Evolutionary conservation across 92 coral and sea anemone genomes (phyloP).

Genomic region (Actinostola sp.): DNA sequence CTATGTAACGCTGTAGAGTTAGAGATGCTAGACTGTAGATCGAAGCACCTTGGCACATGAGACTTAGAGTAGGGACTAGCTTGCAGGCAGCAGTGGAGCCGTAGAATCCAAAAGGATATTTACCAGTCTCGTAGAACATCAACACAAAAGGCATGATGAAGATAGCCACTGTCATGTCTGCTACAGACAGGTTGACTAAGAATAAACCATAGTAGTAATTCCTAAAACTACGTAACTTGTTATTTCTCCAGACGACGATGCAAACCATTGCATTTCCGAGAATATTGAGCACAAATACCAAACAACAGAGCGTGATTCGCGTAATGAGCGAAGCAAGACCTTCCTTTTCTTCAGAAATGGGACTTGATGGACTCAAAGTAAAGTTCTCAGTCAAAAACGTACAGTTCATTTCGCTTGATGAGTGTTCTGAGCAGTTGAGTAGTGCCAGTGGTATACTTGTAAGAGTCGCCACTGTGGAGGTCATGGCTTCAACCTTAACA

Average conservation of each 20-base stretch:
- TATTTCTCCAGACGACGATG: slow-evolving; percentile 70
- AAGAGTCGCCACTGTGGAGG: slow-evolving; percentile 13
- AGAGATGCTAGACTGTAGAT: slow-evolving; percentile 75
- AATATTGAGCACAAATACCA: slow-evolving; percentile 69
- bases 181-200: slow-evolving; percentile 76
- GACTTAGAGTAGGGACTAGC: slow-evolving; percentile 73
- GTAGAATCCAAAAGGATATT: slow-evolving; percentile 87
- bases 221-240: slow-evolving; percentile 82
- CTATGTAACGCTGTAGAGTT: slow-evolving; percentile 84
- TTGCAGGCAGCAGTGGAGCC: slow-evolving; percentile 89
- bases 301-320: slow-evolving; percentile 61
- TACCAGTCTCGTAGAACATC: slow-evolving; percentile 82
- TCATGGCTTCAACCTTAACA: slow-evolving; percentile 20
- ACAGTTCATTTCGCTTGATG: slow-evolving; percentile 19
- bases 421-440: too few relatives aligned
- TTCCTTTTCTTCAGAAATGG: slow-evolving; percentile 46
- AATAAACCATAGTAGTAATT: slow-evolving; percentile 86
- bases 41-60: slow-evolving; percentile 84
- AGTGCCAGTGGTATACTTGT: not conserved
- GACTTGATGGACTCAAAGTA: slow-evolving; percentile 9
- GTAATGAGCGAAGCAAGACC: slow-evolving; percentile 57
- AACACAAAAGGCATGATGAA: slow-evolving; percentile 75
- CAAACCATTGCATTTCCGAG: slow-evolving; percentile 81
- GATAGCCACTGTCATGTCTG: slow-evolving; percentile 79
- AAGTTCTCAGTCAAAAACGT: slow-evolving; percentile 26